phyloP scores from a whole-genome alignment of 2,888 invertebrate species.

The Ceraclea dissimilis region DNA sequence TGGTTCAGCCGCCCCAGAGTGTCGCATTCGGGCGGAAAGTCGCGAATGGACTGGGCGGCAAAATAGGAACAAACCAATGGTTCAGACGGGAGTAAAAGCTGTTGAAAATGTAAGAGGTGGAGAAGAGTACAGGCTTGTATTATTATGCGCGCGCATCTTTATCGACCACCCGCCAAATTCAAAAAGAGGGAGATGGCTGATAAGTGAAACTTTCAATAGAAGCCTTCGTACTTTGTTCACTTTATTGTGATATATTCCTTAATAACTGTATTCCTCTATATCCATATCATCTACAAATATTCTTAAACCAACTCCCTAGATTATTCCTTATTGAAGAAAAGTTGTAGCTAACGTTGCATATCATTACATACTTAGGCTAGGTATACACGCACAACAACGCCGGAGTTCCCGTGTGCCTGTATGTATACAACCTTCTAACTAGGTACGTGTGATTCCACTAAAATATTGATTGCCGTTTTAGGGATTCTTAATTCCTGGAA shows the following conservation, averaged over 20 bases:
- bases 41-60: slow-evolving; percentile 10
- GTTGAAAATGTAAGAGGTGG: slow-evolving; percentile 25
- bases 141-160: neutral
- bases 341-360: no score
- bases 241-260: neutral
- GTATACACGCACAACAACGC: no score
- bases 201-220: slow-evolving; percentile 9
- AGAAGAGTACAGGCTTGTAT: neutral
- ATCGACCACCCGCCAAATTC: slow-evolving; percentile 17
- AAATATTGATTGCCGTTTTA: slow-evolving; percentile 7
- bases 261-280: no score
- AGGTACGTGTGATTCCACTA: neutral
- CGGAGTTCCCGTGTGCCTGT: no score
- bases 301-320: no score
- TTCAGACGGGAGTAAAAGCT: slow-evolving; percentile 3
- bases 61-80: neutral
- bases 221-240: neutral
- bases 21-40: slow-evolving; percentile 23
- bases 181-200: slow-evolving; percentile 15
- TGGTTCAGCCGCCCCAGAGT: slow-evolving; percentile 29
- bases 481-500: slow-evolving; percentile 7
- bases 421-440: no score
- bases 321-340: no score
- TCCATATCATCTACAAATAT: no score
- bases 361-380: no score